Evolutionary conservation across 1,140 invertebrate genomes (phyloP), one percentile per base, ranked within the genome.

Genomic region (Drosophila virilis): DNA sequence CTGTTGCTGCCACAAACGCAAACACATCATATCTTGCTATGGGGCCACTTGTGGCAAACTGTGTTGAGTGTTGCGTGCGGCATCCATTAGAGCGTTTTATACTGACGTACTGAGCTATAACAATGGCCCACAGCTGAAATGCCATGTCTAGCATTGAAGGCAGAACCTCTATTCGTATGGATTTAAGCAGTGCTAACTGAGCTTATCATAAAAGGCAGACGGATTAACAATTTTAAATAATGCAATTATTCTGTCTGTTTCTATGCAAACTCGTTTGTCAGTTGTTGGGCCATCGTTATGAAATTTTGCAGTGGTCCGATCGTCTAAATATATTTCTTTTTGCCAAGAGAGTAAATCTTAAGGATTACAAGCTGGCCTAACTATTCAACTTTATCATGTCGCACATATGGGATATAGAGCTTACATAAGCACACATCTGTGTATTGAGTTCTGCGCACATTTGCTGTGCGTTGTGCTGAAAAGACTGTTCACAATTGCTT

Each of bases 71-170:
- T 17, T 33, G 55, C 55, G 28, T 42, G 46, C 8, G 60, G 50
- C 61, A 50, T 32, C 51, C 54, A 72, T 6, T 52, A 52, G 28
- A 67, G 45, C 62, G 54, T 62, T 70, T 61, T 17, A 38, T 38
- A 35, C 46, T 48, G 42, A 66, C 12, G 60, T 15, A 37, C 40
- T 50, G 32, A 45, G 40, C 37, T 55, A 51, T 12, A 55, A 35
- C 50, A 33, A 38, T 55, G 37, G 15, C 55, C 15, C 7, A n/a
- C 15, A 28, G 28, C 32, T 28, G 22, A n/a, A 3, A n/a, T 45
- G 28, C 12, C 28, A 42, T 35, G 45, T n/a, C 3, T 60, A 46
- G 58, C 28, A 17, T 12, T 17, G 33, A 17, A 43, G 32, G 13
- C 40, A 10, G 1, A 13, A 9, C 42, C n/a, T 33, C 42, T 10